phyloP scores from a whole-genome alignment of 2,113 vertebrate species.

The Empidonax traillii region DNA sequence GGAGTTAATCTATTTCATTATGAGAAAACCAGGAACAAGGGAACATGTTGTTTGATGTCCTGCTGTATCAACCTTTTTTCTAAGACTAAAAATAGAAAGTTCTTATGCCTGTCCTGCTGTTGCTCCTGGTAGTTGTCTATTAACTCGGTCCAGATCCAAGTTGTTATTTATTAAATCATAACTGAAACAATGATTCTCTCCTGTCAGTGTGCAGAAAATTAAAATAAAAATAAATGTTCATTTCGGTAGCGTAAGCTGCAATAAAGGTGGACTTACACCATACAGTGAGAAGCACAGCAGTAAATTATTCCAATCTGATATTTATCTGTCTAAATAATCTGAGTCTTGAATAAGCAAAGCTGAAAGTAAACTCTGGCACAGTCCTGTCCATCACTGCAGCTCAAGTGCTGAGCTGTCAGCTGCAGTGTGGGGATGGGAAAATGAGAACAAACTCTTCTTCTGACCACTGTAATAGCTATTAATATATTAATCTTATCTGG shows the following conservation, averaged over 20 bases:
- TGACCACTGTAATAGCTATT: not conserved
- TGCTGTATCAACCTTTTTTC: not conserved
- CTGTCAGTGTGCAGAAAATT: not conserved
- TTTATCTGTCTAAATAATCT: not conserved
- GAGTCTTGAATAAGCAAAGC: not conserved
- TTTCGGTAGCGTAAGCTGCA: not conserved
- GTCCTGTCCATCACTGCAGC: not conserved
- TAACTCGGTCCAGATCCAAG: not conserved
- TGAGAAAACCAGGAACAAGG: not conserved
- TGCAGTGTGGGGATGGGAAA: not conserved
- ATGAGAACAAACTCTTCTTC: not conserved
- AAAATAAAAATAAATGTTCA: conserved; percentile 29
- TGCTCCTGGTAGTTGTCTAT: not conserved
- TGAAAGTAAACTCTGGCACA: not conserved
- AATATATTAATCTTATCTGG: not conserved
- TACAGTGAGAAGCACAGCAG: not conserved
- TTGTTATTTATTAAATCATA: conserved; percentile 32
- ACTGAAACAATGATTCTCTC: not conserved
- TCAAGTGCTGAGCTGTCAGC: not conserved
- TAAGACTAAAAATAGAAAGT: not conserved
- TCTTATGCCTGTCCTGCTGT: not conserved
- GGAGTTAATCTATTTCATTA: not conserved
- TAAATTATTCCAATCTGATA: conserved; percentile 18
- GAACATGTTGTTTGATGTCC: not conserved
- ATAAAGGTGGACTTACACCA: not conserved